Evolutionary conservation across 2,888 invertebrate species (phyloP), one percentile per base, ranked within the genome.

Genomic region (Lycophotia porphyrea): DNA sequence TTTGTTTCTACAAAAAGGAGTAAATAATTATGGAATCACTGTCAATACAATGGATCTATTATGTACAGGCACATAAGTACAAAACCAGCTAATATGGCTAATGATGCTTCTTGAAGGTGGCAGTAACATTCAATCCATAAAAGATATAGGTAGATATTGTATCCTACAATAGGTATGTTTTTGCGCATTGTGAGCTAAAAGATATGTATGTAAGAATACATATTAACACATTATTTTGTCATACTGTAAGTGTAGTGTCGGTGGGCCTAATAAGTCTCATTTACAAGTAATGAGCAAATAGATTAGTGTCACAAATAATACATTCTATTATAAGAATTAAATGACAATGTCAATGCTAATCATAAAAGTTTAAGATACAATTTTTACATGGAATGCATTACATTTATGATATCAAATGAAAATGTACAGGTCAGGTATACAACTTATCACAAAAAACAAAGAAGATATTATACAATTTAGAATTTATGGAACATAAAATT

Each of bases 311-410:
- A 72, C 34, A 81, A 75, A 69, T 52, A 72, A 72, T 68, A 77
- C 7, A 55, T 47, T 65, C 9, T 71, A 58, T 52, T 44, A 36
- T 64, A 61, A 36, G 36, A 66, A 81, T 70, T 55, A 60, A 63
- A 63, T 77, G 70, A 74, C 61, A 73, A 73, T 65, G 60, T 79
- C 66, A 65, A 27, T 60, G 69, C 69, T 71, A 75, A 67, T 44
- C 34, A 73, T 52, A 9, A 42, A 9, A 39, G 65, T 76, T 67
- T 55, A 31, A 31, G 47, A 42, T 71, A 77, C 11, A 74, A 63
- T 74, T 78, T 78, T 76, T 74, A 84, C 55, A 84, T 87, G 87
- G 87, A 84, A 88, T 87, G 88, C 82, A 69, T 85, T 78, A 70
- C 42, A 69, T 47, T 67, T 80, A 71, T 72, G 61, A 70, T 71